These are phyloP conservation scores for Brotula barbata DNA, from an alignment of 2,797 vertebrate species.

Conservation along the genomic window DNA sequence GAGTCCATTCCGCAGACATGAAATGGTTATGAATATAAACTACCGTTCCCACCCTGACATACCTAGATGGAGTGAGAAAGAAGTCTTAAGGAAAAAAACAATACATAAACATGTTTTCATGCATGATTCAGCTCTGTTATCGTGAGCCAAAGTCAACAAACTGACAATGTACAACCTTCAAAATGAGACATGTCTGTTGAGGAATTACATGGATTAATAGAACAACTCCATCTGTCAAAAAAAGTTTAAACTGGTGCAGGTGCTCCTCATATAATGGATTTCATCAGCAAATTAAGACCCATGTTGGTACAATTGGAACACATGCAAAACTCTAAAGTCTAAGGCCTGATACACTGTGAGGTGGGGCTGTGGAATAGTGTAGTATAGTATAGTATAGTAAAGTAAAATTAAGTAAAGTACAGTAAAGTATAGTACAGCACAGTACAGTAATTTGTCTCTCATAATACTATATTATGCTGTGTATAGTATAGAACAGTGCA, in stretches of 20 bases:
- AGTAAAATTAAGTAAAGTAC: too few relatives aligned
- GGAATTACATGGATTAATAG: constrained; percentile 16
- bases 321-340: neutral
- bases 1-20: constrained; percentile 44
- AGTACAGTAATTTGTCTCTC: too few relatives aligned
- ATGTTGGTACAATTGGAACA: neutral
- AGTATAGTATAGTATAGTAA: too few relatives aligned
- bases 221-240: constrained; percentile 9
- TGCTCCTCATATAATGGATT: constrained; percentile 10
- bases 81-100: constrained; percentile 10
- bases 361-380: too few relatives aligned
- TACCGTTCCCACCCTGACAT: constrained; percentile 18
- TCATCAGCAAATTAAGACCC: constrained; percentile 11
- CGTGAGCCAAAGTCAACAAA: neutral
- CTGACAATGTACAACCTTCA: neutral
- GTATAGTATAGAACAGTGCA: too few relatives aligned
- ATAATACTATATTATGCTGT: too few relatives aligned
- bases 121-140: neutral
- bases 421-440: too few relatives aligned
- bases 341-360: neutral
- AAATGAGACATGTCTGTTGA: neutral
- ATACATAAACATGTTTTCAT: constrained; percentile 4
- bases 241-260: constrained; percentile 12
- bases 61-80: constrained; percentile 9
- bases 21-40: constrained; percentile 61